Evolutionary conservation across 2,113 vertebrate genomes (phyloP).

Genomic region (Salvator merianae): DNA sequence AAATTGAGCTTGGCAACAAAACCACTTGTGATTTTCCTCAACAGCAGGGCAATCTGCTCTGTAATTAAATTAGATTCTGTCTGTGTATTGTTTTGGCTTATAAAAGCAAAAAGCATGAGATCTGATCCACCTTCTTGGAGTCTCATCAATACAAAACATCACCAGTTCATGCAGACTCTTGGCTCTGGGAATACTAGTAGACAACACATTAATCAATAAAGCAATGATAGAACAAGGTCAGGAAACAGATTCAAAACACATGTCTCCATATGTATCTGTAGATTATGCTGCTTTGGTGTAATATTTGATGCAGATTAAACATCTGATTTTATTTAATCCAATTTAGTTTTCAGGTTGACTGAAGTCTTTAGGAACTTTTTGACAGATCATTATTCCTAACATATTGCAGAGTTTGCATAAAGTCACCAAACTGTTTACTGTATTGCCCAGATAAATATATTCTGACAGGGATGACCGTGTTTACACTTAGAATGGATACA

Average conservation of each 20-base stretch:
- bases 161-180: slow-evolving; percentile 14
- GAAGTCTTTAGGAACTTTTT: background rate
- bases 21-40: slow-evolving; percentile 56
- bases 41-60: slow-evolving; percentile 24
- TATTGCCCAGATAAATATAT: background rate
- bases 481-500: background rate
- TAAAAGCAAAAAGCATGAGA: slow-evolving; percentile 42
- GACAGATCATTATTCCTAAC: background rate
- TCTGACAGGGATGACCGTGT: background rate
- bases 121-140: slow-evolving; percentile 53
- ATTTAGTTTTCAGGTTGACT: background rate
- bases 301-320: background rate
- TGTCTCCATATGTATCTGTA: background rate
- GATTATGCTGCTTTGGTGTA: background rate
- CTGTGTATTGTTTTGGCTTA: slow-evolving; percentile 42
- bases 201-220: slow-evolving; percentile 24
- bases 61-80: slow-evolving; percentile 53
- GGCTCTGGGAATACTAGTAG: slow-evolving; percentile 34
- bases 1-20: slow-evolving; percentile 50
- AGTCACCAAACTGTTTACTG: background rate
- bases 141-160: slow-evolving; percentile 39
- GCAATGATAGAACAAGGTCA: slow-evolving; percentile 29
- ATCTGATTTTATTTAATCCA: background rate
- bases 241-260: slow-evolving; percentile 23
- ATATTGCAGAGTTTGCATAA: background rate